Base-by-base conservation (phyloP, 2,888 invertebrate genomes). In the Stramonita haemastoma region DNA sequence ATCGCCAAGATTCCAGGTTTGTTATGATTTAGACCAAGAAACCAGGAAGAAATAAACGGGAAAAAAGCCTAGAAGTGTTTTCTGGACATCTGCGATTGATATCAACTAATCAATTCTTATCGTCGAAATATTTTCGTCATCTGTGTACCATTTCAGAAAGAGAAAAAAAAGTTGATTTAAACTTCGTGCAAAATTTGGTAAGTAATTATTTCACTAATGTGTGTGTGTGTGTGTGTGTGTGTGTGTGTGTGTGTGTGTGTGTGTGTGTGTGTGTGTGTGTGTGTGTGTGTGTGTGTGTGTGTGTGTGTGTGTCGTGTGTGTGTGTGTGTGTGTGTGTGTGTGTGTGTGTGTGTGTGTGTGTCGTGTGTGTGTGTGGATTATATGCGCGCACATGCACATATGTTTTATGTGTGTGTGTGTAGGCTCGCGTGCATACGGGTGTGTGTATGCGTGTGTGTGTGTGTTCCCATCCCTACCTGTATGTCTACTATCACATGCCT, bases 211-310 rank as follows among this genome's bases (percentile, higher is more conserved):
- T 66, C 26, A 1, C 19, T 66, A 13, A 26, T 66, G 13, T 66
- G 66, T 26, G 66, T 66, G 66, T 66, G 66, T 66, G 66, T 66
- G 66, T 66, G 66, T 6, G 66, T 66, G 66, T 66, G 13, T 66
- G 66, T 66, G 66, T 66, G 66, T 66, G 66, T 66, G 66, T 66
- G 66, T 66, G 66, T 66, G 66, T 66, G 66, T 66, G 66, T 66
- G 66, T 66, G 66, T 66, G 66, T 66, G 66, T 66, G 66, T 66
- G 66, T 26, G 66, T 66, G 66, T 66, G 66, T 66, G 66, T 66
- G 66, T 66, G 66, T 66, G 66, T 66, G 66, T 66, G 66, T 66
- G 66, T 66, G 66, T 66, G 66, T 66, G 66, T 66, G 66, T 66
- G 66, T 66, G 66, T 26, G 66, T 66, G 66, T 66, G 66, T 66